Evolutionary conservation across 2,888 invertebrate species (phyloP), one percentile per base, ranked within the genome.

Genomic region (Sinohyriopsis cumingii): DNA sequence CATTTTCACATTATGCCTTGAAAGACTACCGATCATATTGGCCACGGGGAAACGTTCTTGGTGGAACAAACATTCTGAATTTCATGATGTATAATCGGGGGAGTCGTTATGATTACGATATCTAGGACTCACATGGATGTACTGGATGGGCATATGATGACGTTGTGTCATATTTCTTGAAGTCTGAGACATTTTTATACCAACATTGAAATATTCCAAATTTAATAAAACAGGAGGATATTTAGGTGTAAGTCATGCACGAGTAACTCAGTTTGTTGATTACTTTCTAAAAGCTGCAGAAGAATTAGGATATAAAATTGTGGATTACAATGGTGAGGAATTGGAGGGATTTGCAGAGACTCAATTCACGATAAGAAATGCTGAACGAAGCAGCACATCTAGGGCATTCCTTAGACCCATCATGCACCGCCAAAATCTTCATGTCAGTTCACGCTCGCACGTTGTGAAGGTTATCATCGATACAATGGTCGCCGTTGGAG

Each of bases 81-180:
- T 95, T 95, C 1, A 96, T 96, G 96, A 92, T 96, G 0, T 97
- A 97, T 90, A 94, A 95, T 18, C 91, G 97, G 73, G 97, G 97
- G 0, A 82, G 96, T 89, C 92, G 93, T 69, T 91, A 94, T 1
- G 97, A 97, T 89, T 97, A 93, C 87, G 95, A 97, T 89, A 93
- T 94, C 67, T 97, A 97, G 97, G 95, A 94, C 59, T 92, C 93
- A 0, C 91, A 94, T 54, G 96, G 97, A 0, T 96, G 96, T 89
- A 92, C 93, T 0, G 97, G 97, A 4, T 97, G 97, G 97, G 93
- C 94, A 1, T 87, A 96, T 96, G 90, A 92, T 95, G 74, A 97
- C 95, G 73, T 94, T 94, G 84, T 94, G 87, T 86, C 91, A 88
- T 89, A 85, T 67, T 89, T 91, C 90, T 89, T 91, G 86, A 87